Evolutionary conservation across 2,113 vertebrate species (phyloP).

Genomic region (Entelurus aequoreus): DNA sequence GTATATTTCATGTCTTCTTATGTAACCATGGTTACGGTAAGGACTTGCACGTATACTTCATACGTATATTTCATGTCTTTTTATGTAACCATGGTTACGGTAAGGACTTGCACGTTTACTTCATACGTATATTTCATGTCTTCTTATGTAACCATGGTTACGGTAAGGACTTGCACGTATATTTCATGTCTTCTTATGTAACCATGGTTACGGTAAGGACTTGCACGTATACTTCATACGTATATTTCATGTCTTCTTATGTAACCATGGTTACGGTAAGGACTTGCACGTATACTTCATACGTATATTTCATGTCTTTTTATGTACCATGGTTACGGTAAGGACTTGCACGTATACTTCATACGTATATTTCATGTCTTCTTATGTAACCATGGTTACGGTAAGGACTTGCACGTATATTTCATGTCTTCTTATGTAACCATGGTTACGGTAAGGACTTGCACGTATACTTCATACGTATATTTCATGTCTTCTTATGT

Average conservation of each 20-base stretch:
- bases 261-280: slow-evolving; percentile 84
- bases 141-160: slow-evolving; percentile 42
- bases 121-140: background rate
- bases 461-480: background rate
- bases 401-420: too few relatives aligned
- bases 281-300: background rate
- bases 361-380: background rate
- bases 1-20: too few relatives aligned
- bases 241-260: slow-evolving; percentile 18
- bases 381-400: too few relatives aligned
- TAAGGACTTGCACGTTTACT: slow-evolving; percentile 67
- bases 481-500: slow-evolving; percentile 19
- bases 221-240: background rate
- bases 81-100: slow-evolving; percentile 78
- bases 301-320: slow-evolving; percentile 8
- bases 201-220: slow-evolving; percentile 83
- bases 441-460: slow-evolving; percentile 83
- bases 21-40: slow-evolving; percentile 81
- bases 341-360: slow-evolving; percentile 27
- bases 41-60: slow-evolving; percentile 23
- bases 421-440: too few relatives aligned
- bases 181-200: too few relatives aligned
- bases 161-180: too few relatives aligned
- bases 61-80: background rate
- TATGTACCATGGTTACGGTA: slow-evolving; percentile 82